Evolutionary conservation across 2,797 vertebrate species (phyloP).

Genomic region (Pseudopleuronectes americanus): DNA sequence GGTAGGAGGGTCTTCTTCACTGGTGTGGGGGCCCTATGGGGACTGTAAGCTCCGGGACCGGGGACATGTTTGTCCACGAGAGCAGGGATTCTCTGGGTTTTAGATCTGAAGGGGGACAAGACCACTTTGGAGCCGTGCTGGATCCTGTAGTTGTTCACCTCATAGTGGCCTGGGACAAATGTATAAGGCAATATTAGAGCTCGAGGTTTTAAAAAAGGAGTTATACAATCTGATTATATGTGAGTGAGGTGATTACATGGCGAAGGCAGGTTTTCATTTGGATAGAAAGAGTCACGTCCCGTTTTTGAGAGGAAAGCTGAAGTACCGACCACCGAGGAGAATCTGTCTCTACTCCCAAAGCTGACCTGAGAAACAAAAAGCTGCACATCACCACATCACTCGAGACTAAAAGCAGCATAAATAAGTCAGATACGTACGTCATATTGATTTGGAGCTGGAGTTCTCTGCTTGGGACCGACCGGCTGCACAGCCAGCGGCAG

Average conservation of each 20-base stretch:
- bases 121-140: slow-evolving; percentile 68
- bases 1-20: slow-evolving; percentile 62
- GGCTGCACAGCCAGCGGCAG: slow-evolving; percentile 72
- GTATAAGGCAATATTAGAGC: background rate
- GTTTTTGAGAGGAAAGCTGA: slow-evolving; percentile 83
- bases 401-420: background rate
- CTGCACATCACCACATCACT: background rate
- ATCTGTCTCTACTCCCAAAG: slow-evolving; percentile 61
- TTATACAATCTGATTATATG: background rate
- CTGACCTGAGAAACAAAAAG: slow-evolving; percentile 54
- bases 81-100: slow-evolving; percentile 60
- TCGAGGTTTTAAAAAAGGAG: background rate
- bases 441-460: slow-evolving; percentile 88
- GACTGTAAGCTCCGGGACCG: slow-evolving; percentile 82
- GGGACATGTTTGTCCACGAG: slow-evolving; percentile 56
- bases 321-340: slow-evolving; percentile 62
- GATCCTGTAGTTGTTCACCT: slow-evolving; percentile 69
- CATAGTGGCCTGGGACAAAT: slow-evolving; percentile 80
- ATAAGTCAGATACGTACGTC: slow-evolving; percentile 70
- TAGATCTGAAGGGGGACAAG: slow-evolving; percentile 84
- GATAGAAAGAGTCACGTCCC: slow-evolving; percentile 38
- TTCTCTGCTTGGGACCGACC: slow-evolving; percentile 60
- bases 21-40: slow-evolving; percentile 53
- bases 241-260: slow-evolving; percentile 65
- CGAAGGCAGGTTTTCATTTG: slow-evolving; percentile 66